phyloP scores from a whole-genome alignment of 2,113 vertebrate species.

The Phyllopteryx taeniolatus region DNA sequence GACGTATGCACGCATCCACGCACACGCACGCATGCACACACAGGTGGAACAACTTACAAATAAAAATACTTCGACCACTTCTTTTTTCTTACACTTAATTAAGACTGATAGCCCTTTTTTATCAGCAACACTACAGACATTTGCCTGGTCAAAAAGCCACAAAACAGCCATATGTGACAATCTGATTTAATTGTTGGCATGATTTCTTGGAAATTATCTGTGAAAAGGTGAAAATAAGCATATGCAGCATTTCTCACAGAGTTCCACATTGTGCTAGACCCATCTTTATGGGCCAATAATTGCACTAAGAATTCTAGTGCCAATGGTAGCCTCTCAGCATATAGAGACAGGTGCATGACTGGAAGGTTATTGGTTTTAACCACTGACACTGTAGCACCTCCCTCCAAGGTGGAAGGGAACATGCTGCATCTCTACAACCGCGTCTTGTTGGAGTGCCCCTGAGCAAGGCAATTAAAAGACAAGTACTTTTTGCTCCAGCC shows the following conservation, averaged over 20 bases:
- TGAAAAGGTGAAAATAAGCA: conserved; percentile 46
- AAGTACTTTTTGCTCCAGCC: conserved; percentile 17
- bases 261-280: conserved; percentile 36
- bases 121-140: conserved; percentile 37
- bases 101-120: conserved; percentile 32
- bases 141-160: conserved; percentile 46
- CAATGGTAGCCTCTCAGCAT: conserved; percentile 35
- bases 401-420: conserved; percentile 22
- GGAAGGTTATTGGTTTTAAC: conserved; percentile 59
- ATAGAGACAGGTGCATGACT: conserved; percentile 44
- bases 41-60: conserved; percentile 29
- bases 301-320: conserved; percentile 35
- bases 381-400: conserved; percentile 36
- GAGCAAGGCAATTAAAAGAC: conserved; percentile 52
- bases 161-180: conserved; percentile 28
- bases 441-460: conserved; percentile 49
- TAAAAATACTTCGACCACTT: conserved; percentile 12
- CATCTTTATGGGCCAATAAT: conserved; percentile 55
- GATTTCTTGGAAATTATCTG: conserved; percentile 33
- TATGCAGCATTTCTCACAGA: conserved; percentile 18
- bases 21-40: conserved; percentile 6
- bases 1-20: neutral
- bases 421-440: conserved; percentile 12
- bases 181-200: conserved; percentile 43
- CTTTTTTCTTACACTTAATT: conserved; percentile 38